A percentile compares a stretch with the other conserved stretches of the same genome.
Conservation (phyloP, 2,888 invertebrate genomes). For the Dynastes tityus region DNA sequence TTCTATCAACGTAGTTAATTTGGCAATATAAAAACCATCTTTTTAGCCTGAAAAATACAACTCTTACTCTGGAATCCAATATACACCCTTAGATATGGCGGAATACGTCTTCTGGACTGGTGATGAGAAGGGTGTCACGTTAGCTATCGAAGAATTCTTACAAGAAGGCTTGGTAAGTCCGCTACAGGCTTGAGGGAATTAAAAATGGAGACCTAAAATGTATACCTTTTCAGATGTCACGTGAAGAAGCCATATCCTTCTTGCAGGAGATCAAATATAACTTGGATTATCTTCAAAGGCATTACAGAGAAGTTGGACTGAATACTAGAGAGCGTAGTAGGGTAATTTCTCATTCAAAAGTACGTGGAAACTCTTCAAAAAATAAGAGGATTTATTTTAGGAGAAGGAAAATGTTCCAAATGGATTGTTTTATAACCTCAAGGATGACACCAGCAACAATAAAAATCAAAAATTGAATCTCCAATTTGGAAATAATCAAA, state of each 20-base stretch:
- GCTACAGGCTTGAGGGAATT: neutral
- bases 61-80: slow-evolving; percentile 75
- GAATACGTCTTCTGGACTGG: slow-evolving; percentile 89
- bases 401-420: slow-evolving; percentile 46
- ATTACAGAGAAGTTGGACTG: slow-evolving; percentile 73
- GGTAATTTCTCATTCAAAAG: slow-evolving; percentile 55
- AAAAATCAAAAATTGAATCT: neutral
- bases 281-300: slow-evolving; percentile 80
- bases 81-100: slow-evolving; percentile 86
- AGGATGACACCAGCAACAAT: neutral
- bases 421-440: slow-evolving; percentile 42
- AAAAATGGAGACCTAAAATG: neutral
- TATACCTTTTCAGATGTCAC: slow-evolving; percentile 75
- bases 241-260: slow-evolving; percentile 83
- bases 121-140: slow-evolving; percentile 84
- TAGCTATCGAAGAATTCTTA: slow-evolving; percentile 84
- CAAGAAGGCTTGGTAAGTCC: slow-evolving; percentile 81
- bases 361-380: neutral
- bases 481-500: neutral
- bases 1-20: too few species aligned
- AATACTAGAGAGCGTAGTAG: slow-evolving; percentile 63
- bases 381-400: slow-evolving; percentile 20
- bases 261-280: slow-evolving; percentile 84
- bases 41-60: slow-evolving; percentile 74
- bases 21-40: slow-evolving; percentile 42